Conservation (phyloP, 2,797 vertebrate genomes). For the Oceanodroma leucorhoa region DNA sequence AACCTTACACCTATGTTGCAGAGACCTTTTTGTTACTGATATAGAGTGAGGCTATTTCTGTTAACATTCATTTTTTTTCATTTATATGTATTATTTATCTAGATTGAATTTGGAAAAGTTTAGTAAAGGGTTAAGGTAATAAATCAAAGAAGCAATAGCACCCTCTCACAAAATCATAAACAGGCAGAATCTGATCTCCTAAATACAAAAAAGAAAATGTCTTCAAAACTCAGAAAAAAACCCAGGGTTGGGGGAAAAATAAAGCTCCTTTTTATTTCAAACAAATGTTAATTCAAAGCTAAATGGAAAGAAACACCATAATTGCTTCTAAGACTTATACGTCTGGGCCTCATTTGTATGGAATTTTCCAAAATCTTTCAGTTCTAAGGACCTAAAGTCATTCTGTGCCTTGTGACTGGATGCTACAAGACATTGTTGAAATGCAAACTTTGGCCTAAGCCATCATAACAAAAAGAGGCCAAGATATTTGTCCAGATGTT, state of each 20-base stretch:
- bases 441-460: background rate
- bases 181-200: background rate
- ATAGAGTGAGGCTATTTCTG: background rate
- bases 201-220: background rate
- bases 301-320: slow-evolving; percentile 42
- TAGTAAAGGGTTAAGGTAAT: background rate
- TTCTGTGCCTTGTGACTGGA: background rate
- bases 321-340: slow-evolving; percentile 5
- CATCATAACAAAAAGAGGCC: background rate
- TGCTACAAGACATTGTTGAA: background rate
- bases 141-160: background rate
- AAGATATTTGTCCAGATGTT: background rate
- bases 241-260: background rate
- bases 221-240: background rate
- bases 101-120: background rate
- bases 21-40: background rate
- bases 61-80: background rate
- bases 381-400: background rate
- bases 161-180: background rate
- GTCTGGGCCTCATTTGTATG: slow-evolving; percentile 23
- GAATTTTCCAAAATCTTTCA: slow-evolving; percentile 35
- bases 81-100: background rate
- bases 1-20: background rate
- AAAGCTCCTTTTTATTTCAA: slow-evolving; percentile 25
- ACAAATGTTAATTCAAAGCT: slow-evolving; percentile 55